Conservation (phyloP, 92 coral and sea anemone genomes). For the Nematostella vectensis region DNA sequence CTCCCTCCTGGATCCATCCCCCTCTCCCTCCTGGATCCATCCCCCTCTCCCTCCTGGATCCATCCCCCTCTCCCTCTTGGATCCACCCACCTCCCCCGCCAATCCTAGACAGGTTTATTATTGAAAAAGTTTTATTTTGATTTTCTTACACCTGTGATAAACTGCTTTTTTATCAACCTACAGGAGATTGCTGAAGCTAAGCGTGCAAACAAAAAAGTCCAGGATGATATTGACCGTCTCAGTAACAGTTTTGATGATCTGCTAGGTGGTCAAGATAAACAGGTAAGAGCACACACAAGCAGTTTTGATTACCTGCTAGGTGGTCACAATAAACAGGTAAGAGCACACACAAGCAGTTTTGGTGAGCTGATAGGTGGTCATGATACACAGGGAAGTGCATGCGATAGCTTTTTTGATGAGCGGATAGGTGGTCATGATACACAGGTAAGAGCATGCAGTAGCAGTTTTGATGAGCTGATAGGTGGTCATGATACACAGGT, state of each 20-base stretch:
- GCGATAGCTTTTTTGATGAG: not conserved
- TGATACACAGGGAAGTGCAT: not conserved
- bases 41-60: too few species aligned
- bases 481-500: not conserved
- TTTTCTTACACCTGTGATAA: too few species aligned
- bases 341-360: not conserved
- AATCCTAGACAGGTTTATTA: too few species aligned
- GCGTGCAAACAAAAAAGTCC: constrained; percentile 32
- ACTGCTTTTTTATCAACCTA: not conserved
- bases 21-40: too few species aligned
- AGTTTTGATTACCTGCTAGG: not conserved
- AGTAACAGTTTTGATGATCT: constrained; percentile 23
- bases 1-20: too few species aligned
- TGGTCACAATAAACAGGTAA: not conserved
- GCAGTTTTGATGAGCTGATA: not conserved
- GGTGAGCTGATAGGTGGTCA: not conserved
- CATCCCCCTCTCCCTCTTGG: too few species aligned
- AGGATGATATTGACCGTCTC: constrained; percentile 20
- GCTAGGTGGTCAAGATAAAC: constrained; percentile 2
- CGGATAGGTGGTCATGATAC: not conserved
- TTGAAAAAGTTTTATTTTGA: too few species aligned
- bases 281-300: not conserved
- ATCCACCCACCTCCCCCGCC: too few species aligned
- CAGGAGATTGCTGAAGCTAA: constrained; percentile 43
- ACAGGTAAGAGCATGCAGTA: not conserved